These are phyloP conservation scores for Eretmocerus hayati DNA, from an alignment of 2,888 invertebrate species.

Conservation along the genomic window DNA sequence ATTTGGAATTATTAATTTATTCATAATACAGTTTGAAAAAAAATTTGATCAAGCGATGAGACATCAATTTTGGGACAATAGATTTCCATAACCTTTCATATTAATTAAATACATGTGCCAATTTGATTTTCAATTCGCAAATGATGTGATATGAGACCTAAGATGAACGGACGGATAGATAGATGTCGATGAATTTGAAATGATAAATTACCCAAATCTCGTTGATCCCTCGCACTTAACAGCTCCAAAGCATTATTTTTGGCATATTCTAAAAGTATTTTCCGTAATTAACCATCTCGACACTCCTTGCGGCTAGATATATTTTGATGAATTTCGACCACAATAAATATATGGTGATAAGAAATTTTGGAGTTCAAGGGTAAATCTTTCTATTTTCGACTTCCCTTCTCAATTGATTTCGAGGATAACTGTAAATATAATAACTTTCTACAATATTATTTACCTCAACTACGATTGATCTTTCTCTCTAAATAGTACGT, in stretches of 20 bases:
- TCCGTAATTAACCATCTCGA: slow-evolving; percentile 16
- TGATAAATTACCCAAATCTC: slow-evolving; percentile 11
- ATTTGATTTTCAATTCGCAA: too few species aligned
- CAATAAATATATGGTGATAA: slow-evolving; percentile 29
- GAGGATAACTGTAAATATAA: slow-evolving; percentile 30
- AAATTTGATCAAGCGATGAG: too few species aligned
- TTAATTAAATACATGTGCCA: too few species aligned
- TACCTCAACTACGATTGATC: slow-evolving; percentile 25
- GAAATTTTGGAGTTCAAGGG: slow-evolving; percentile 38
- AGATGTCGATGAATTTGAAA: slow-evolving; percentile 17
- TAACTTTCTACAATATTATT: slow-evolving; percentile 20
- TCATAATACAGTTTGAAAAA: too few species aligned
- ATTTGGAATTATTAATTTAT: too few species aligned
- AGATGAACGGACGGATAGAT: slow-evolving; percentile 23
- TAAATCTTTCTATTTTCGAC: slow-evolving; percentile 30
- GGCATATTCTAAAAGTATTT: background rate
- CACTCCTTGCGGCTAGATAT: slow-evolving; percentile 13
- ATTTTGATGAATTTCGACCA: slow-evolving; percentile 14
- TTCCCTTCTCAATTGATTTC: slow-evolving; percentile 25
- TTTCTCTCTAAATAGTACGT: slow-evolving; percentile 43
- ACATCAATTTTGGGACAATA: too few species aligned
- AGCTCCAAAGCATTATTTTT: background rate
- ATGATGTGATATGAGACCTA: slow-evolving; percentile 15
- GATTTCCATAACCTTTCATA: too few species aligned
- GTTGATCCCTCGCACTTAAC: too few species aligned